phyloP scores from a whole-genome alignment of 92 coral and sea anemone species.

The Epizoanthus scotinus region DNA sequence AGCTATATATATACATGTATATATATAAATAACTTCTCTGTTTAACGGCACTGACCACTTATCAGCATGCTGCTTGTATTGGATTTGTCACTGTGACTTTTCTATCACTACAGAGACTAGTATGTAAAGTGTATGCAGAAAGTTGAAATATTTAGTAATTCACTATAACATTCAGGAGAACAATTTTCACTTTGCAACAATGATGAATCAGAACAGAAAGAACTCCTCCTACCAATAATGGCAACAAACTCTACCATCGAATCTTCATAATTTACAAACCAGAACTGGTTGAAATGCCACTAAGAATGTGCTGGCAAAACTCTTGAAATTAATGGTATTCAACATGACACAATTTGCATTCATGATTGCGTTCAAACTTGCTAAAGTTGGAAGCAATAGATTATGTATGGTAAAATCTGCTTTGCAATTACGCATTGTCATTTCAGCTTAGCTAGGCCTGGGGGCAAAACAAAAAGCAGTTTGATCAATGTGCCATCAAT shows the following conservation, averaged over 20 bases:
- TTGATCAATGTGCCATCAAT: background rate
- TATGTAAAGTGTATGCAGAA: background rate
- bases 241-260: background rate
- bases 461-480: slow-evolving; percentile 15
- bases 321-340: background rate
- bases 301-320: background rate
- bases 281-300: slow-evolving; percentile 16
- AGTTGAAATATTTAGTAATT: too few relatives aligned
- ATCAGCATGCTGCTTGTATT: too few relatives aligned
- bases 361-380: background rate
- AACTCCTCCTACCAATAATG: background rate
- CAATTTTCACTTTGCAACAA: background rate
- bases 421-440: background rate
- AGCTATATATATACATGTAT: too few relatives aligned
- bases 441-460: background rate
- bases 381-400: background rate
- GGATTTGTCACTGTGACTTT: too few relatives aligned
- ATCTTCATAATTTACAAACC: slow-evolving; percentile 3
- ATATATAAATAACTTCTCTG: too few relatives aligned
- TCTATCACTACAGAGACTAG: background rate
- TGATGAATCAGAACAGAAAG: background rate
- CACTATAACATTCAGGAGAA: background rate
- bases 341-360: background rate
- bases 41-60: too few relatives aligned
- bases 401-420: background rate